phyloP scores from a whole-genome alignment of 2,113 vertebrate species.

The Electrona antarctica region DNA sequence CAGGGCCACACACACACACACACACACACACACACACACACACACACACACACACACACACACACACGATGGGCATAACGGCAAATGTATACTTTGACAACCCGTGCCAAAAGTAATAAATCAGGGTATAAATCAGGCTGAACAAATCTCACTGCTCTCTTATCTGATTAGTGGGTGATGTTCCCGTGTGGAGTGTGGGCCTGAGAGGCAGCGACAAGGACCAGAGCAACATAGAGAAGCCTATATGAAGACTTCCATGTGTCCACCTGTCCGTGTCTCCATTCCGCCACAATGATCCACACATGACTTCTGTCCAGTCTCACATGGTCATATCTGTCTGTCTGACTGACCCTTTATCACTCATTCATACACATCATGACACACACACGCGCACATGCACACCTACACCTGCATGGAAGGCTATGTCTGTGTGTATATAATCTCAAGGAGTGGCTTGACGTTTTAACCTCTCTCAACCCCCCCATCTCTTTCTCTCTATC shows the following conservation, averaged over 20 bases:
- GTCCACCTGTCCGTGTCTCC: too few relatives aligned
- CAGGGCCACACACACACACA: neutral
- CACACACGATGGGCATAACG: conserved; percentile 2
- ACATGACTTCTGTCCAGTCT: neutral
- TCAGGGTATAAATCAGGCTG: too few relatives aligned
- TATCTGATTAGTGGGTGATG: too few relatives aligned
- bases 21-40: conserved; percentile 2
- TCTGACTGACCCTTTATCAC: neutral
- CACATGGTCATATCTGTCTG: conserved; percentile 10
- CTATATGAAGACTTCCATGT: too few relatives aligned
- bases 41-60: conserved; percentile 7
- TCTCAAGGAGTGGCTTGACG: conserved; percentile 56
- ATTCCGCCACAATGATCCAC: too few relatives aligned
- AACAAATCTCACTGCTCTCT: too few relatives aligned
- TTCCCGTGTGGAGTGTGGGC: neutral
- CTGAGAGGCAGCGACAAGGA: neutral
- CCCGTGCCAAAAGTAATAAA: too few relatives aligned
- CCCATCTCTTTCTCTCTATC: neutral
- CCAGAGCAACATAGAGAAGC: neutral
- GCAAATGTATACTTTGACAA: neutral
- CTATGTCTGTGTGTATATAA: neutral
- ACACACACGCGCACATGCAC: neutral
- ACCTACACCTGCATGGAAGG: neutral
- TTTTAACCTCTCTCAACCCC: conserved; percentile 25
- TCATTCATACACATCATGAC: neutral